Percentiles rank a stretch among this genome's conserved stretches.
phyloP scores from a whole-genome alignment of 1,140 invertebrate genomes.

The Drosophila melanica region DNA sequence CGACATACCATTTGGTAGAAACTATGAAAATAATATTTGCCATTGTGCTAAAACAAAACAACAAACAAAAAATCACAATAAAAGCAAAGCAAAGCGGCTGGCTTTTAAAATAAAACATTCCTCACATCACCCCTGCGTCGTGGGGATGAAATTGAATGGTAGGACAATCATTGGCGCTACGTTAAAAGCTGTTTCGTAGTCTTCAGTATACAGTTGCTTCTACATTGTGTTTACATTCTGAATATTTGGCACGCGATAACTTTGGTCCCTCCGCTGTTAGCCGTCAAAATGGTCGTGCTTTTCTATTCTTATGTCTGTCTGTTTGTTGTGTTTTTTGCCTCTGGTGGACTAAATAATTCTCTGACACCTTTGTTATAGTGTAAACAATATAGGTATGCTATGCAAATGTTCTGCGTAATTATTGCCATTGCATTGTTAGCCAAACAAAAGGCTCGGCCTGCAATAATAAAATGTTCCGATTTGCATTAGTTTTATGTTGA shows the following conservation, averaged over 20 bases:
- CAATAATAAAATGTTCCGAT: constrained; percentile 57
- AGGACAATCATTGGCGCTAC: constrained; percentile 3
- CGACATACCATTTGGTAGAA: constrained; percentile 59
- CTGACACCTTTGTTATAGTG: constrained; percentile 61
- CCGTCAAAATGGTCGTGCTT: constrained; percentile 30
- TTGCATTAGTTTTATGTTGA: constrained; percentile 43
- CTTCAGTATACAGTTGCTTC: constrained; percentile 22
- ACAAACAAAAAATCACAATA: constrained; percentile 75
- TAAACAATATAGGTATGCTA: constrained; percentile 3
- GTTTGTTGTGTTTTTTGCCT: constrained; percentile 42
- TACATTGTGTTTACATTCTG: constrained; percentile 58
- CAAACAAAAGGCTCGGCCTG: constrained; percentile 54
- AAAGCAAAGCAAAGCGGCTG: constrained; percentile 54
- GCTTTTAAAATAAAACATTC: constrained; percentile 22
- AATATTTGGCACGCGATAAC: constrained; percentile 78
- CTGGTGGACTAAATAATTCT: constrained; percentile 53
- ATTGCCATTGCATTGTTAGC: constrained; percentile 50
- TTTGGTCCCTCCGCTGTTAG: constrained; percentile 54
- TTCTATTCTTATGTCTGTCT: constrained; percentile 24
- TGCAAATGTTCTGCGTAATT: constrained; percentile 42
- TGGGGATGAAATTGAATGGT: constrained; percentile 16
- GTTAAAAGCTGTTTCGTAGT: constrained; percentile 60
- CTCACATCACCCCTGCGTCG: constrained; percentile 33
- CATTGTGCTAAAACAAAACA: constrained; percentile 67
- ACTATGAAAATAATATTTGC: constrained; percentile 72